Percentiles rank a stretch among this genome's conserved stretches.
These are phyloP conservation scores for Hylaeus volcanicus DNA, from an alignment of 1,140 invertebrate species.

Conservation along the genomic window DNA sequence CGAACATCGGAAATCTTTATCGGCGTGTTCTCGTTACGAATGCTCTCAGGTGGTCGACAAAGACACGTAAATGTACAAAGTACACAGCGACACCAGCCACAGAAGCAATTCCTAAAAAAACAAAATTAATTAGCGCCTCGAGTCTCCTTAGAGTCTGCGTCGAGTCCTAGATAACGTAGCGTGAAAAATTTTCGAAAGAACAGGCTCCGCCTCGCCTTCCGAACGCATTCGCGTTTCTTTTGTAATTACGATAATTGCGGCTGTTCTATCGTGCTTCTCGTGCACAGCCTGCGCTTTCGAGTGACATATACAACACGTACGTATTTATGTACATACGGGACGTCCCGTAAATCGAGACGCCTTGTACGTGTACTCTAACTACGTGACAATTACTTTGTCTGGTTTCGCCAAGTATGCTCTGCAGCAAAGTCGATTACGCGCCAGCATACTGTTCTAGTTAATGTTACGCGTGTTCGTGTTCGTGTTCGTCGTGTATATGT, in stretches of 20 bases:
- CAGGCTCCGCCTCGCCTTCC: background rate
- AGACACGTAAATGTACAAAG: constrained; percentile 29
- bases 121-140: constrained; percentile 51
- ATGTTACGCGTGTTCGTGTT: constrained; percentile 25
- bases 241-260: constrained; percentile 5
- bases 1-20: too few relatives aligned
- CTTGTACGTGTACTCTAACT: constrained; percentile 30
- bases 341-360: background rate
- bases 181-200: background rate
- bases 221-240: background rate
- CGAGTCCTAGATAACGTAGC: constrained; percentile 6
- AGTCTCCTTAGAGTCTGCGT: constrained; percentile 13
- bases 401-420: constrained; percentile 52
- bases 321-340: background rate
- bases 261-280: constrained; percentile 16
- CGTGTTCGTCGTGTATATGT: constrained; percentile 33
- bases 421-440: constrained; percentile 56
- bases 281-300: constrained; percentile 23
- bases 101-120: constrained; percentile 67
- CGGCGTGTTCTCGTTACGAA: background rate
- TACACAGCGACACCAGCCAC: constrained; percentile 57
- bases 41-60: background rate
- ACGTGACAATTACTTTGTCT: constrained; percentile 41
- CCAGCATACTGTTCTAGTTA: constrained; percentile 17
- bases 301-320: constrained; percentile 9